Percentiles rank a stretch among this genome's conserved stretches.
phyloP scores from a whole-genome alignment of 2,797 vertebrate species.

The Parauchenoglanis punctatus region DNA sequence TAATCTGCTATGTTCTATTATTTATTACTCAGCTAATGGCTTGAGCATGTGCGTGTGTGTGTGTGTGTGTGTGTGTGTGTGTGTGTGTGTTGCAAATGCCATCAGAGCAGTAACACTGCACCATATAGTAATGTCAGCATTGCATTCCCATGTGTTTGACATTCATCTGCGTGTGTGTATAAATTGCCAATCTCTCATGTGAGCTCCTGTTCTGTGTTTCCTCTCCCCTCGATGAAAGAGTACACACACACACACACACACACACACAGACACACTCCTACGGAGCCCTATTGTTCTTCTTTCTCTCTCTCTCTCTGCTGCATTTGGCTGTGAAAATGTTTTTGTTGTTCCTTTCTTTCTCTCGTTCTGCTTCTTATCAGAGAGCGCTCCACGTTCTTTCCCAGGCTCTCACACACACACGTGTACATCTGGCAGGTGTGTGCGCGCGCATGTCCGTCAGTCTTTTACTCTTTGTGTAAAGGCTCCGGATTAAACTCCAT shows the following conservation, averaged over 20 bases:
- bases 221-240: not conserved
- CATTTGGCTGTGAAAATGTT: slow-evolving; percentile 32
- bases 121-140: slow-evolving; percentile 17
- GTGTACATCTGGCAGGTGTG: not conserved
- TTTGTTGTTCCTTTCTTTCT: slow-evolving; percentile 27
- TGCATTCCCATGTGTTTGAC: not conserved
- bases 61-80: slow-evolving; percentile 39
- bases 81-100: slow-evolving; percentile 28
- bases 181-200: slow-evolving; percentile 29
- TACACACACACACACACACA: slow-evolving; percentile 22
- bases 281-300: slow-evolving; percentile 25
- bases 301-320: not conserved
- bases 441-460: not conserved
- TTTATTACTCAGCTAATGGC: slow-evolving; percentile 55
- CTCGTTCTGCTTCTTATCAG: slow-evolving; percentile 51
- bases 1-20: slow-evolving; percentile 57
- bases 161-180: not conserved
- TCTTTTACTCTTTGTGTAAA: not conserved
- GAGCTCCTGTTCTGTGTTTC: slow-evolving; percentile 28
- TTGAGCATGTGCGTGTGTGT: slow-evolving; percentile 43
- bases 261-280: slow-evolving; percentile 25
- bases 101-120: not conserved
- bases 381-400: slow-evolving; percentile 21
- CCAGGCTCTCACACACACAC: slow-evolving; percentile 9
- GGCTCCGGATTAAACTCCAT: not conserved